Percentiles rank a stretch among this genome's conserved stretches.
phyloP scores from a whole-genome alignment of 2,888 invertebrate species.

The Phengaris arion region DNA sequence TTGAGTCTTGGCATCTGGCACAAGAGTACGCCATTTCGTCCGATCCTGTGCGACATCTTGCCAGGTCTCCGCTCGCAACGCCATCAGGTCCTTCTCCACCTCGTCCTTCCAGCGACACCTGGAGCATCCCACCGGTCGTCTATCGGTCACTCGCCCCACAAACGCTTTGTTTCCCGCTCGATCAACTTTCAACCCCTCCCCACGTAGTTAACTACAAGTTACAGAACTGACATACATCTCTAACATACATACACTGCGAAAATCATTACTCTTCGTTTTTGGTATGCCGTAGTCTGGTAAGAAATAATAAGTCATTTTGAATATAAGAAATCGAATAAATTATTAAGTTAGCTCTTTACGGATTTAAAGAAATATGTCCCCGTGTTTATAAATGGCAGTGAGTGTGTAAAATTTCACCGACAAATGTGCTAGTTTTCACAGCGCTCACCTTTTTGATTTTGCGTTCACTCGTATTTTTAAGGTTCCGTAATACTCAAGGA shows the following conservation, averaged over 20 bases:
- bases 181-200: not conserved
- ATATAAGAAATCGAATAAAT: not conserved
- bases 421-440: conserved; percentile 65
- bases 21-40: not conserved
- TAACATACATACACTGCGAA: too few relatives aligned
- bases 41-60: not conserved
- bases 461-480: not conserved
- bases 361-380: not conserved
- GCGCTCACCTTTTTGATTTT: conserved; percentile 53
- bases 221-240: too few relatives aligned
- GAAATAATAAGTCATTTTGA: too few relatives aligned
- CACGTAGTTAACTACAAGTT: too few relatives aligned
- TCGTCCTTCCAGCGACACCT: not conserved
- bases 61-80: not conserved
- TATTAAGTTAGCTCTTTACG: not conserved
- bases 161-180: not conserved
- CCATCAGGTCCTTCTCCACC: not conserved
- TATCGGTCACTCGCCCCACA: not conserved
- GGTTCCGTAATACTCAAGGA: too few relatives aligned
- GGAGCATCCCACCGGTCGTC: not conserved
- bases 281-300: too few relatives aligned
- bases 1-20: too few relatives aligned
- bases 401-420: conserved; percentile 54
- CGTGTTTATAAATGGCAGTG: conserved; percentile 48
- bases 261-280: too few relatives aligned